Percentiles rank a stretch among this genome's conserved stretches.
Conservation (phyloP, 2,797 vertebrate species). For the Gallirallus australis region DNA sequence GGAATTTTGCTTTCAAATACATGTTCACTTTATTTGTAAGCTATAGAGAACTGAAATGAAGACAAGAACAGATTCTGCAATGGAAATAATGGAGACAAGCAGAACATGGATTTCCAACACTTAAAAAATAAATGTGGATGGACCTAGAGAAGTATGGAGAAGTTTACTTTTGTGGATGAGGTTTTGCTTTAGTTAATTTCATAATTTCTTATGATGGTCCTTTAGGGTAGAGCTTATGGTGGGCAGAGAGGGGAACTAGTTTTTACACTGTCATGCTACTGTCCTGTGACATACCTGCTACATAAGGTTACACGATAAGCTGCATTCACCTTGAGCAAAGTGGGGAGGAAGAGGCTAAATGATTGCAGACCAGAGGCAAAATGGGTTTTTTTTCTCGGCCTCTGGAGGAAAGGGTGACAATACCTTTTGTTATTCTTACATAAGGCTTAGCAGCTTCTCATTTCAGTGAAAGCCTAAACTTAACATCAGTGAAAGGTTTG, state of each 20-base stretch:
- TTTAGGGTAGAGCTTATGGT: background rate
- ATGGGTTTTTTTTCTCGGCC: background rate
- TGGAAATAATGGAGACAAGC: background rate
- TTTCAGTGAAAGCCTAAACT: background rate
- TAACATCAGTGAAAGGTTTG: background rate
- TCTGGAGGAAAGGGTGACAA: background rate
- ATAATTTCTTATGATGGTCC: background rate
- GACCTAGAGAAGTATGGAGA: background rate
- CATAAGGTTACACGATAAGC: background rate
- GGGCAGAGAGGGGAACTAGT: background rate
- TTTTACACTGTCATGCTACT: background rate
- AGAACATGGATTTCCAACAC: background rate
- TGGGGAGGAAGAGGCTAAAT: background rate
- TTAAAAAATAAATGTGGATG: background rate
- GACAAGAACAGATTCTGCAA: background rate
- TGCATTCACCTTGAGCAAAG: background rate
- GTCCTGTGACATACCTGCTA: background rate
- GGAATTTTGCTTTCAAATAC: background rate
- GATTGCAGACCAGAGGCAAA: background rate
- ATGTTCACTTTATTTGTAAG: background rate
- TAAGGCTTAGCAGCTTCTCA: background rate
- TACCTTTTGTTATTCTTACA: background rate
- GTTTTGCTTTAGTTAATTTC: background rate
- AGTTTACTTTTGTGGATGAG: background rate
- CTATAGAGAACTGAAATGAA: background rate